A percentile compares a stretch with the other conserved stretches of the same genome.
Conservation (phyloP, 2,113 vertebrate species). For the Prolemur simus region DNA sequence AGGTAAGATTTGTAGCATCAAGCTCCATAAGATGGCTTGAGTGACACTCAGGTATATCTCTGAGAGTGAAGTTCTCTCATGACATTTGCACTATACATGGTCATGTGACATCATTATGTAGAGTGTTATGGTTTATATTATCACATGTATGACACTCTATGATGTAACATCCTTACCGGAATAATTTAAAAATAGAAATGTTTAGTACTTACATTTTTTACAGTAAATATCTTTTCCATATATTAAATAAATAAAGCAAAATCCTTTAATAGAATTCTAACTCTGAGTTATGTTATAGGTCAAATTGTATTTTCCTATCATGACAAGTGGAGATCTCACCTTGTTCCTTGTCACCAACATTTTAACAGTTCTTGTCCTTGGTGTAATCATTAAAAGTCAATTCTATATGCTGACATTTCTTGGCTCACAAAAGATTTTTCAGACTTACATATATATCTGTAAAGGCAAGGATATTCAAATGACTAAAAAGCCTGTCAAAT, state of each 20-base stretch:
- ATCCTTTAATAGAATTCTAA: neutral
- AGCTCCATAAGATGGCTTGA: neutral
- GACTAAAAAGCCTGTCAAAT: neutral
- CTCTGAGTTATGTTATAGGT: neutral
- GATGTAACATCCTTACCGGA: neutral
- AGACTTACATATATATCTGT: neutral
- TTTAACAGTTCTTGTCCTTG: neutral
- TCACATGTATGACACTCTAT: neutral
- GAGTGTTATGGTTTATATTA: neutral
- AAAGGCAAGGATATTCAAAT: neutral
- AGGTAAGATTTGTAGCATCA: neutral
- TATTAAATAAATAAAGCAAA: neutral
- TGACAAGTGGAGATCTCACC: neutral
- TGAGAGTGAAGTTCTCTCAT: neutral
- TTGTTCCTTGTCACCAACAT: neutral
- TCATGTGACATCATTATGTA: neutral
- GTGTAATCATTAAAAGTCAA: neutral
- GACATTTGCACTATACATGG: neutral
- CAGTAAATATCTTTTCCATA: neutral
- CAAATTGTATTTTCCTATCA: neutral
- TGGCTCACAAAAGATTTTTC: neutral
- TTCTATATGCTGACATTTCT: neutral
- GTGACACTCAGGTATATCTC: neutral
- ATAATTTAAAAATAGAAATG: constrained; percentile 13
- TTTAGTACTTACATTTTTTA: neutral